Percentiles rank a stretch among this genome's conserved stretches.
Conservation (phyloP, 1,140 invertebrate species). For the Pseudomyrmex concolor region DNA sequence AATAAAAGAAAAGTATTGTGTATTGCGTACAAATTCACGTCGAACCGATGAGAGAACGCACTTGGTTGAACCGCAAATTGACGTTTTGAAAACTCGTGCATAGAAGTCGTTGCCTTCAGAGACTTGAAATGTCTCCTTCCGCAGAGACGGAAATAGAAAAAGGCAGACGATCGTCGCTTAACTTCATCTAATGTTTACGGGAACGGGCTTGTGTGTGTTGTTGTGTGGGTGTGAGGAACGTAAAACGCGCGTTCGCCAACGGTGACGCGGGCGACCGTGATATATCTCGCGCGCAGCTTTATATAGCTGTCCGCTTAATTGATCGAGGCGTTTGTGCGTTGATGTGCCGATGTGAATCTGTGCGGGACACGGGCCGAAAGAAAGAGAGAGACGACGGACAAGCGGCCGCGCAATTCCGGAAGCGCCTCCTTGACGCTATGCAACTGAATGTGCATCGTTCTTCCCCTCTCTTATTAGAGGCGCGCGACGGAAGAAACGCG, state of each 20-base stretch:
- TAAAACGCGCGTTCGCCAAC: background rate
- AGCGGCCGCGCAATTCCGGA: background rate
- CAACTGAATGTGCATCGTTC: slow-evolving; percentile 44
- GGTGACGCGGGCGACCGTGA: too few species aligned
- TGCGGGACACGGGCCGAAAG: slow-evolving; percentile 1
- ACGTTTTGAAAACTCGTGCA: background rate
- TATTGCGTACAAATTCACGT: slow-evolving; percentile 11
- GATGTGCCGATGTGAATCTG: slow-evolving; percentile 31
- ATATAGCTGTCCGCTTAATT: background rate
- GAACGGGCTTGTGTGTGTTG: background rate
- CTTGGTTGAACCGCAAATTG: slow-evolving; percentile 1
- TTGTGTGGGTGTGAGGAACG: background rate
- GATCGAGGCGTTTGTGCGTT: background rate
- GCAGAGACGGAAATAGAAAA: background rate
- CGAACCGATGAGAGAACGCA: background rate
- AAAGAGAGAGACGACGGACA: background rate
- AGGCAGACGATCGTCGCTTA: background rate
- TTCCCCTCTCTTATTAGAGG: slow-evolving; percentile 24
- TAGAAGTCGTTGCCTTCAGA: background rate
- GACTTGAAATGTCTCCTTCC: background rate
- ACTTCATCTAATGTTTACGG: background rate
- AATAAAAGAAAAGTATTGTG: too few species aligned
- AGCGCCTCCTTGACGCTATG: slow-evolving; percentile 33
- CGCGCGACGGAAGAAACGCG: background rate
- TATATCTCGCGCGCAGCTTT: background rate